Percentiles rank a stretch among this genome's conserved stretches.
Evolutionary conservation across 2,797 vertebrate genomes (phyloP).

Genomic region (Erethizon dorsatum): DNA sequence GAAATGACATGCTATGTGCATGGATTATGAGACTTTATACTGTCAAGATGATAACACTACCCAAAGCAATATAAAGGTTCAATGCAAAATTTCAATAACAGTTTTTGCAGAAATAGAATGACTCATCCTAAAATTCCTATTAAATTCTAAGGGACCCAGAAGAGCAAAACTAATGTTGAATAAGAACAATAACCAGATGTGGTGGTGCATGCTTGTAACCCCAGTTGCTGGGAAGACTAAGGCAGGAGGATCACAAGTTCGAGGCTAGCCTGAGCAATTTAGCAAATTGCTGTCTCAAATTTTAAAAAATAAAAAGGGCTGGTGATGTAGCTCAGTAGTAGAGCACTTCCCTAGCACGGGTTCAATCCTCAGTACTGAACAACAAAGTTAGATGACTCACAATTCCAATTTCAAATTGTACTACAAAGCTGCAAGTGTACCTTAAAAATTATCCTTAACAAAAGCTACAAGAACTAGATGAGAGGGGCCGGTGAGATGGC

Average conservation of each 20-base stretch:
- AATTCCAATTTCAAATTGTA: constrained; percentile 42
- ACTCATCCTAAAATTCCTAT: neutral
- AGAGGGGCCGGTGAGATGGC: no score
- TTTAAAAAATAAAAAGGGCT: neutral
- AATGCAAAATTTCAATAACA: constrained; percentile 15
- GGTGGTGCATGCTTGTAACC: neutral
- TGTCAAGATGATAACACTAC: constrained; percentile 15
- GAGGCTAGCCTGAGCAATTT: neutral
- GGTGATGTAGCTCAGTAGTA: neutral
- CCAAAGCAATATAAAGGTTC: neutral
- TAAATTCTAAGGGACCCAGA: neutral
- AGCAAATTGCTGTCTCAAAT: neutral
- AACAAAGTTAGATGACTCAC: neutral
- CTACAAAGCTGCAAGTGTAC: neutral
- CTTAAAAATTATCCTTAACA: neutral
- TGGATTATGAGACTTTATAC: neutral
- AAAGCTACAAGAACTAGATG: neutral
- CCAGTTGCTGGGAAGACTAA: neutral
- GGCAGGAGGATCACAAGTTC: neutral
- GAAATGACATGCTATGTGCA: neutral
- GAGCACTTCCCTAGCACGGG: neutral
- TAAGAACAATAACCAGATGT: neutral
- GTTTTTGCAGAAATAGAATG: constrained; percentile 39
- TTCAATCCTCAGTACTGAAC: neutral
- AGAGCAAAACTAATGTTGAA: neutral